phyloP scores from a whole-genome alignment of 2,797 vertebrate species.

The Natrix natrix region DNA sequence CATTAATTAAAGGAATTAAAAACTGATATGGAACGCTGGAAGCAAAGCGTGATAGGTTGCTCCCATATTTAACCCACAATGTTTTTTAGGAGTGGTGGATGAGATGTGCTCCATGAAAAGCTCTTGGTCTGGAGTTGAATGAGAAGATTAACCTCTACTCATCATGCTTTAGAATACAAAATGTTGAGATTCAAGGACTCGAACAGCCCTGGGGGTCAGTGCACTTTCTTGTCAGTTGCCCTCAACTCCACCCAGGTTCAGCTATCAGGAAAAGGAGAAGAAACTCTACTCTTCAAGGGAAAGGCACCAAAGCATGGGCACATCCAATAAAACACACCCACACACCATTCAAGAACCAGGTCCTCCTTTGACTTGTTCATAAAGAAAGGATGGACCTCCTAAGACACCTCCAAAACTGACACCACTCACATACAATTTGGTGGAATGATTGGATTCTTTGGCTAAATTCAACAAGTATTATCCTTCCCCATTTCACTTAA shows the following conservation, averaged over 20 bases:
- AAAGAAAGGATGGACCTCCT: not conserved
- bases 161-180: slow-evolving; percentile 25
- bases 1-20: slow-evolving; percentile 64
- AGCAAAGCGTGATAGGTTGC: slow-evolving; percentile 47
- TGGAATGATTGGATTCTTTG: not conserved
- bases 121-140: not conserved
- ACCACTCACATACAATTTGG: not conserved
- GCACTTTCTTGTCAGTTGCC: no score
- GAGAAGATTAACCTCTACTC: slow-evolving; percentile 33
- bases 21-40: slow-evolving; percentile 46
- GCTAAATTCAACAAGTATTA: not conserved
- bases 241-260: not conserved
- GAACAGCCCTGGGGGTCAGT: not conserved
- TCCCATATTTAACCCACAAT: slow-evolving; percentile 24
- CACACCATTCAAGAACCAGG: not conserved
- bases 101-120: rapidly evolving
- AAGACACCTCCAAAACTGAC: not conserved
- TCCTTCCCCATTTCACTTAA: not conserved
- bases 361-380: not conserved
- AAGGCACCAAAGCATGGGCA: no score
- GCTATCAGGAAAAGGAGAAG: not conserved
- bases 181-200: not conserved
- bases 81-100: not conserved
- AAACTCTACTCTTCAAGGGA: not conserved
- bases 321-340: not conserved